Percentiles rank a stretch among this genome's conserved stretches.
Conservation (phyloP, 2,113 vertebrate genomes). For the Anas platyrhynchos region DNA sequence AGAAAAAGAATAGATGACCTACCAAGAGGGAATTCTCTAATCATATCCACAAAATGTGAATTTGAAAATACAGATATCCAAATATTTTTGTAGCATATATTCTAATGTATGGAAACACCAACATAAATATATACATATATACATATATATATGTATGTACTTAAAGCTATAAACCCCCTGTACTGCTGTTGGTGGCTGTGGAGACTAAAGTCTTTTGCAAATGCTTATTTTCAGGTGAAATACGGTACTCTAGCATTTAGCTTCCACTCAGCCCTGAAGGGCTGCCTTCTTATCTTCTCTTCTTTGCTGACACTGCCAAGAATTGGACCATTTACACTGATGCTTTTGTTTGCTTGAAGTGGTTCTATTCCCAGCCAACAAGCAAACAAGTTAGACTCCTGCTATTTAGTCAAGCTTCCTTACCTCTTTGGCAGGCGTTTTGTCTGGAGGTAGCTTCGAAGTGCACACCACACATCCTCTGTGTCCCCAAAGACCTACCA, state of each 20-base stretch:
- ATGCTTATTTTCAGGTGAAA: not conserved
- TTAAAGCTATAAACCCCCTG: not conserved
- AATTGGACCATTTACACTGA: not conserved
- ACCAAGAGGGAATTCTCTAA: not conserved
- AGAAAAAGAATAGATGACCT: not conserved
- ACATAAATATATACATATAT: not conserved
- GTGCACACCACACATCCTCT: not conserved
- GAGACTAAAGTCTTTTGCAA: not conserved
- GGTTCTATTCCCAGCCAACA: not conserved
- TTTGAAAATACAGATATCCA: not conserved
- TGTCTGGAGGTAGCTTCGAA: not conserved
- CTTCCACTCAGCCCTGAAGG: not conserved
- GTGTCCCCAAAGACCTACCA: not conserved
- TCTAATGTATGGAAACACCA: not conserved
- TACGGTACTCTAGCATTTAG: not conserved
- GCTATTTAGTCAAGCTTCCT: not conserved
- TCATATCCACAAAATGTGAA: not conserved
- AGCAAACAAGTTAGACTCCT: not conserved
- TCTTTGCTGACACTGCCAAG: not conserved
- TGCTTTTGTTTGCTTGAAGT: not conserved
- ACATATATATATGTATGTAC: no score
- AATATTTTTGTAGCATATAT: not conserved
- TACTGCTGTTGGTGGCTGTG: not conserved
- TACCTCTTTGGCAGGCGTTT: not conserved
- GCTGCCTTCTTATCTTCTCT: not conserved